Evolutionary conservation across 23 tunicate genomes (phyloP).

Genomic region (Ascidia mentula): DNA sequence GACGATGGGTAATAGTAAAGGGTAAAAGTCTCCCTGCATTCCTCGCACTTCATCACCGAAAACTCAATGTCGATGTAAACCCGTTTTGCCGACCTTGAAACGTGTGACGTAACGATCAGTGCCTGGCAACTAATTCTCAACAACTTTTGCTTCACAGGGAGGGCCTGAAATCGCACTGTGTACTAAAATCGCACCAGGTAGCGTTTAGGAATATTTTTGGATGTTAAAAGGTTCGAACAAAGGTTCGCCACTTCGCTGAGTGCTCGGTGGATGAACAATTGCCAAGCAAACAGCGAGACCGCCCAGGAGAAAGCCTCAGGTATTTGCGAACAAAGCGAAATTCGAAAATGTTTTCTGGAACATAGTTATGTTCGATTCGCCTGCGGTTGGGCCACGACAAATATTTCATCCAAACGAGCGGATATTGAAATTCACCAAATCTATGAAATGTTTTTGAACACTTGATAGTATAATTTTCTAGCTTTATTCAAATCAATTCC

Average conservation of each 20-base stretch:
- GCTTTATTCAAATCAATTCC: no score
- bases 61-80: constrained; percentile 76
- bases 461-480: no score
- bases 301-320: neutral
- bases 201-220: neutral
- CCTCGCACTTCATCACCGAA: constrained; percentile 76
- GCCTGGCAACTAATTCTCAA: no score
- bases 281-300: neutral
- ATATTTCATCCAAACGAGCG: no score
- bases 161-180: no score
- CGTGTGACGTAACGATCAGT: no score
- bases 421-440: no score
- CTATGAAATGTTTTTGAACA: no score
- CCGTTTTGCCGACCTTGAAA: constrained; percentile 61
- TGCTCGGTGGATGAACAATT: neutral
- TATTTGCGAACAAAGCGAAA: neutral
- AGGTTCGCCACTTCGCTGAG: neutral
- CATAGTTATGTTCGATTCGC: no score
- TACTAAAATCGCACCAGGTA: no score
- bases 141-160: no score
- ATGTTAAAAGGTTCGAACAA: neutral
- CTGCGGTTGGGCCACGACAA: no score
- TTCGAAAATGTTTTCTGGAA: neutral
- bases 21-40: constrained; percentile 86
- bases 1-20: constrained; percentile 72